phyloP scores from a whole-genome alignment of 2,113 vertebrate genomes.

The Plecotus auritus region DNA sequence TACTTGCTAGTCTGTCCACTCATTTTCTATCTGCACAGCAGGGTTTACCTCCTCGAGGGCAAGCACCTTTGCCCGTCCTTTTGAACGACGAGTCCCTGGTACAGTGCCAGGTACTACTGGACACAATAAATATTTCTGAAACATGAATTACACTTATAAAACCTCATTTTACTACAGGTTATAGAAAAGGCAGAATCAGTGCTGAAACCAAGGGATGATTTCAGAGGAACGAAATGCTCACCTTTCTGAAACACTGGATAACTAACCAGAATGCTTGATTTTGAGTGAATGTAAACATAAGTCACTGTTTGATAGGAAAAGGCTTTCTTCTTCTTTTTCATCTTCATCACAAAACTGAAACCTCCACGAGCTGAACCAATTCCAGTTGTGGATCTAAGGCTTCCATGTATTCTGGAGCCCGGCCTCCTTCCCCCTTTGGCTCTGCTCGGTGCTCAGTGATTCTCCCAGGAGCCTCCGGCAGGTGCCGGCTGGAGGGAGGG shows the following conservation, averaged over 20 bases:
- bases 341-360: background rate
- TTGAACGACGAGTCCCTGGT: background rate
- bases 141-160: background rate
- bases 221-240: background rate
- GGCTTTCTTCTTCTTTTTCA: background rate
- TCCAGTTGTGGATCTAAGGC: background rate
- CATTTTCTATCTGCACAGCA: background rate
- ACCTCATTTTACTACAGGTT: background rate
- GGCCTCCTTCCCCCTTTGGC: accelerated
- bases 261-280: background rate
- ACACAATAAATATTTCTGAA: background rate
- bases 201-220: background rate
- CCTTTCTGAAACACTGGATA: background rate
- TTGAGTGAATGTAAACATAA: background rate
- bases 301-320: background rate
- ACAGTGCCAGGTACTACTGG: background rate
- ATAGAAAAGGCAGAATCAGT: background rate
- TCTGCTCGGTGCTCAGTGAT: background rate
- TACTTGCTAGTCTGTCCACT: background rate
- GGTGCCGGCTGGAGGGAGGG: background rate
- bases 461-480: accelerated
- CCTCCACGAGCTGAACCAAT: background rate
- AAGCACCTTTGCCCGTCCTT: background rate
- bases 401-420: background rate
- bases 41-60: background rate